Evolutionary conservation across 2,797 vertebrate species (phyloP).

Genomic region (Mormyrops boulengeri): DNA sequence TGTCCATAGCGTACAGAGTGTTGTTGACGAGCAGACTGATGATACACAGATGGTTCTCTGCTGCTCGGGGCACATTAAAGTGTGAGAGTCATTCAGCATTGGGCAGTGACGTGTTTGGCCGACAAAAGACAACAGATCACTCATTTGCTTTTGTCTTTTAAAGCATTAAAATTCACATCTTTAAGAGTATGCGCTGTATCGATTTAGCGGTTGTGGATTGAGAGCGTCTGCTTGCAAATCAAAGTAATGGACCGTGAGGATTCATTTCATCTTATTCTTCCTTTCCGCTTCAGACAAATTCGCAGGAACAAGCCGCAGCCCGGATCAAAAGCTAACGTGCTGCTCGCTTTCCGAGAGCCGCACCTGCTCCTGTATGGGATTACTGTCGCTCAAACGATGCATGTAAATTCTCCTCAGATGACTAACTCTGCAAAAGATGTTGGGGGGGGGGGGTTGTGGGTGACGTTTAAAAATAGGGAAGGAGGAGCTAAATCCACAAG

Average conservation of each 20-base stretch:
- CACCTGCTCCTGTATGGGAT: not conserved
- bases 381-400: not conserved
- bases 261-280: not conserved
- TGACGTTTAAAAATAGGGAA: not conserved
- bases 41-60: not conserved
- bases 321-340: constrained; percentile 2
- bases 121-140: not conserved
- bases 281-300: not conserved
- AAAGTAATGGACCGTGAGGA: not conserved
- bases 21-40: not conserved
- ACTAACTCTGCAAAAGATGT: not conserved
- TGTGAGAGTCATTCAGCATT: not conserved
- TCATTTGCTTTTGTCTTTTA: not conserved
- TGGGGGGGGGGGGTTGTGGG: not conserved
- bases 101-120: not conserved
- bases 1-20: not conserved
- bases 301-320: not conserved
- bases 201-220: not conserved
- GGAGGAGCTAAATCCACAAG: not conserved
- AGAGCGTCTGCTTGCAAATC: not conserved
- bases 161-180: not conserved
- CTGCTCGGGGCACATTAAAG: not conserved
- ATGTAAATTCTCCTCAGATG: constrained; percentile 19
- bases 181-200: not conserved
- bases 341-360: not conserved